Evolutionary conservation across 2,113 vertebrate genomes (phyloP).

Genomic region (Plestiodon gilberti): DNA sequence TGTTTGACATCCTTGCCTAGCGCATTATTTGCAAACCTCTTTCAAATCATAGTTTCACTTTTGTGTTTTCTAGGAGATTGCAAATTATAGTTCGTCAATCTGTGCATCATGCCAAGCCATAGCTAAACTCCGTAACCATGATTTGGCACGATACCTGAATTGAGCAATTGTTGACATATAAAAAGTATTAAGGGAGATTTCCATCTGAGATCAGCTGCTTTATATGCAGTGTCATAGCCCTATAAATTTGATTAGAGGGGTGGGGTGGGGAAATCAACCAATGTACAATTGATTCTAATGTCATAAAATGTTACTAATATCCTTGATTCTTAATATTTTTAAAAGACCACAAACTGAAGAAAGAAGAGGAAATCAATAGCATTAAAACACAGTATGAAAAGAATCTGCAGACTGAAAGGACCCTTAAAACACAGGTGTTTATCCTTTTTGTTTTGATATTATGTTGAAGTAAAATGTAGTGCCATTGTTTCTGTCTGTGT

Average conservation of each 20-base stretch:
- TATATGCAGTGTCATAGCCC: background rate
- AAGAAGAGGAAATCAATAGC: constrained; percentile 84
- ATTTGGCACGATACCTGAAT: no score
- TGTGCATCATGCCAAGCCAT: no score
- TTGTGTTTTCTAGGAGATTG: no score
- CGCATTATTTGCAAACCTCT: no score
- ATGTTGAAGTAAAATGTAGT: background rate
- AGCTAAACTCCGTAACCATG: no score
- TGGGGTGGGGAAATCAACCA: background rate
- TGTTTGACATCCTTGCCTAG: no score
- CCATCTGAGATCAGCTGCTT: no score
- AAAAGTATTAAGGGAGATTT: no score
- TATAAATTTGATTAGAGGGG: no score
- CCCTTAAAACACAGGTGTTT: constrained; percentile 94
- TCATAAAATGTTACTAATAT: constrained; percentile 31
- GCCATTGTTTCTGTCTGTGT: background rate
- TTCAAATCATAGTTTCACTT: no score
- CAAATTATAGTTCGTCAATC: no score
- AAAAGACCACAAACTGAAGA: constrained; percentile 83
- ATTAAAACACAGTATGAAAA: constrained; percentile 90
- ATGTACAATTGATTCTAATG: constrained; percentile 13
- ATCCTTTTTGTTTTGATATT: background rate
- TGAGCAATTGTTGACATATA: no score
- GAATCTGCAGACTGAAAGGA: constrained; percentile 88
- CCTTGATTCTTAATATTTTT: constrained; percentile 47